These are phyloP conservation scores for Philereme vetulata DNA, from an alignment of 2,888 invertebrate species.

Conservation along the genomic window DNA sequence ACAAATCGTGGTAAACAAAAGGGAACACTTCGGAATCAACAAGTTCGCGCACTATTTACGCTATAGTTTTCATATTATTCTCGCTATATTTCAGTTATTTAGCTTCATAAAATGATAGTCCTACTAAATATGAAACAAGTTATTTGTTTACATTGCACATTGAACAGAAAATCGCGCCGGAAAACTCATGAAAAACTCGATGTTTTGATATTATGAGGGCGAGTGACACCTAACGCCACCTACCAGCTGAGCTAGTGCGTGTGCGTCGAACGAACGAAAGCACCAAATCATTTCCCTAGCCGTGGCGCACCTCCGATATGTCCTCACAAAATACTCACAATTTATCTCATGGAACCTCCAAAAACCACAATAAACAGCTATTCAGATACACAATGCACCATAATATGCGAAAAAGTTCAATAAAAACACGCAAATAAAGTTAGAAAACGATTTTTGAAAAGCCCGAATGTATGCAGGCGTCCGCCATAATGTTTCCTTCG, in stretches of 20 bases:
- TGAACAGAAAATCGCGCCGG: slow-evolving; percentile 75
- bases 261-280: slow-evolving; percentile 82
- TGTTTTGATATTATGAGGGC: slow-evolving; percentile 74
- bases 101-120: slow-evolving; percentile 39
- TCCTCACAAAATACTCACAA: slow-evolving; percentile 82
- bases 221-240: slow-evolving; percentile 81
- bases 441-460: slow-evolving; percentile 85
- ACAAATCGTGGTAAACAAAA: slow-evolving; percentile 72
- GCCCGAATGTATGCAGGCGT: slow-evolving; percentile 83
- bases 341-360: slow-evolving; percentile 75
- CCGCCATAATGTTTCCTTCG: slow-evolving; percentile 85
- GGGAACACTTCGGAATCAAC: slow-evolving; percentile 57
- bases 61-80: slow-evolving; percentile 32
- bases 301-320: slow-evolving; percentile 83
- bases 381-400: slow-evolving; percentile 78
- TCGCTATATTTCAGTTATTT: slow-evolving; percentile 39
- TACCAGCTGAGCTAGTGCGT: slow-evolving; percentile 82
- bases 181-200: slow-evolving; percentile 81
- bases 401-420: slow-evolving; percentile 84
- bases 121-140: slow-evolving; percentile 45
- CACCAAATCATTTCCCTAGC: slow-evolving; percentile 85
- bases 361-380: slow-evolving; percentile 81
- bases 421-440: slow-evolving; percentile 82
- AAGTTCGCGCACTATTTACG: slow-evolving; percentile 70
- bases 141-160: slow-evolving; percentile 58